Evolutionary conservation across 92 coral and sea anemone genomes (phyloP).

Genomic region (Zoanthus gigantus): DNA sequence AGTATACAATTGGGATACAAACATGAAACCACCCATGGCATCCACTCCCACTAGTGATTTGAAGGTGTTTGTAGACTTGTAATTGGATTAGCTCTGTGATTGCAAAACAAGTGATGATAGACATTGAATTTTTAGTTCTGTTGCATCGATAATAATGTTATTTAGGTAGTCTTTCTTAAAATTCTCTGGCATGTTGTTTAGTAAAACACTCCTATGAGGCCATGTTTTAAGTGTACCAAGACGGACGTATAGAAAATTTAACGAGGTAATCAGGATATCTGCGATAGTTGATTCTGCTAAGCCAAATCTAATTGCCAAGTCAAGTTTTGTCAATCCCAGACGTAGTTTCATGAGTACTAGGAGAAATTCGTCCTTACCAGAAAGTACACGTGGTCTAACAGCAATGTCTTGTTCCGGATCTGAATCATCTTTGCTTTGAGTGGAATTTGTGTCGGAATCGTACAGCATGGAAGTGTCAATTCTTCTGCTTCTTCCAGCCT

Average conservation of each 20-base stretch:
- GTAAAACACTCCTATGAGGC: constrained; percentile 33
- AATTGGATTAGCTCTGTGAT: constrained; percentile 64
- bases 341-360: constrained; percentile 18
- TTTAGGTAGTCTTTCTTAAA: constrained; percentile 25
- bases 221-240: constrained; percentile 17
- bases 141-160: constrained; percentile 27
- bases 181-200: not conserved
- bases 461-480: constrained; percentile 53
- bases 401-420: not conserved
- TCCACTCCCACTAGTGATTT: constrained; percentile 49
- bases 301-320: constrained; percentile 14
- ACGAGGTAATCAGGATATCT: not conserved
- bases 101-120: constrained; percentile 52
- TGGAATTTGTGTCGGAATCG: not conserved
- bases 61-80: constrained; percentile 64
- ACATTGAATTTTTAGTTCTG: constrained; percentile 12
- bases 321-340: not conserved
- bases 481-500: not conserved
- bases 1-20: constrained; percentile 61
- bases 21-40: not conserved
- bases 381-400: not conserved
- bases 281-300: not conserved
- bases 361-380: constrained; percentile 31
- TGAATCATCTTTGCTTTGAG: not conserved
- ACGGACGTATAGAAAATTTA: constrained; percentile 1